Conservation (phyloP, 2,797 vertebrate species). For the Rhincodon typus region DNA sequence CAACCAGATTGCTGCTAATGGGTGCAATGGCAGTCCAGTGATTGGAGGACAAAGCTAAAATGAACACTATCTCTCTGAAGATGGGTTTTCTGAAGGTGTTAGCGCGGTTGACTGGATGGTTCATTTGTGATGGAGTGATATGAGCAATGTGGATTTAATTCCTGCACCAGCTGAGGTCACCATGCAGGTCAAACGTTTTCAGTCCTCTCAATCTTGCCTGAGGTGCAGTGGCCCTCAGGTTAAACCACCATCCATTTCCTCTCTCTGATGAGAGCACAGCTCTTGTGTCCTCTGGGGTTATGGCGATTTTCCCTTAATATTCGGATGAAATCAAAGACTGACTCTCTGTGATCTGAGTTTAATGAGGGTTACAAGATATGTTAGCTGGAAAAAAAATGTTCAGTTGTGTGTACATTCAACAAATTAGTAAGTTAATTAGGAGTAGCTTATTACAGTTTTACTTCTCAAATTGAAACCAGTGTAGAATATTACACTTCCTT, state of each 20-base stretch:
- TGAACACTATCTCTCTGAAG: background rate
- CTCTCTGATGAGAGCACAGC: too few species aligned
- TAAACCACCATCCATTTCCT: too few species aligned
- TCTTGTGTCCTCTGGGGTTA: too few species aligned
- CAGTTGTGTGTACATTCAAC: background rate
- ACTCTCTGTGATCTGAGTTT: background rate
- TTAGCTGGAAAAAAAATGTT: background rate
- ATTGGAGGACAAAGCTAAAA: background rate
- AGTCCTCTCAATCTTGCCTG: too few species aligned
- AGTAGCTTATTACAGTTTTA: background rate
- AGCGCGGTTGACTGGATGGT: too few species aligned
- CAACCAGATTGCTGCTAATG: background rate
- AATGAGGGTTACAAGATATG: background rate
- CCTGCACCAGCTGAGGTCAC: too few species aligned
- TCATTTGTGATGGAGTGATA: too few species aligned
- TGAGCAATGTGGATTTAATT: too few species aligned
- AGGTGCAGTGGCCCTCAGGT: too few species aligned
- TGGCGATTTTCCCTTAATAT: background rate
- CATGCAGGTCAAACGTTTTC: too few species aligned
- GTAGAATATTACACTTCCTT: too few species aligned
- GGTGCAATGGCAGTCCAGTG: background rate
- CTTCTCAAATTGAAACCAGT: too few species aligned
- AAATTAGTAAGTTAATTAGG: background rate
- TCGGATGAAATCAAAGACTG: constrained; percentile 7
- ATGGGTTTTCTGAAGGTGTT: background rate